A percentile compares a stretch with the other conserved stretches of the same genome.
These are phyloP conservation scores for Rhinatrema bivittatum DNA, from an alignment of 2,797 vertebrate species.

Conservation along the genomic window DNA sequence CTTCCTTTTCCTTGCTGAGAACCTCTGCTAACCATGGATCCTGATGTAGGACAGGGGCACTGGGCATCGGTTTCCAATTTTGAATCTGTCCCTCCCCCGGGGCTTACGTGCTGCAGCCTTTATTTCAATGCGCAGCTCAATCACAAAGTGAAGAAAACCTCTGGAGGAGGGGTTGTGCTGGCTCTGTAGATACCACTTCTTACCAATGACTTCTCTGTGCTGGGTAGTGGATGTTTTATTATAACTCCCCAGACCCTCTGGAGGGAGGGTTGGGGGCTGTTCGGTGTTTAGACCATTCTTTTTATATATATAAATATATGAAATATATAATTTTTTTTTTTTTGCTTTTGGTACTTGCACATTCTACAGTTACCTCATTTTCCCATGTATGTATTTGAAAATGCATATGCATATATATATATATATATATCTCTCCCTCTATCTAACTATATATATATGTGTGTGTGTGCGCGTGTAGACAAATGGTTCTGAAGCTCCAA, in stretches of 20 bases:
- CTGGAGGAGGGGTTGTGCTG: conserved; percentile 94
- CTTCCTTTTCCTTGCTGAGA: no score
- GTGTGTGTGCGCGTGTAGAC: no score
- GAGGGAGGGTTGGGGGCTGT: conserved; percentile 80
- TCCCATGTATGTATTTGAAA: conserved; percentile 99
- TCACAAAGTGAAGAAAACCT: conserved; percentile 41
- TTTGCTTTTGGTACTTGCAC: conserved; percentile 99
- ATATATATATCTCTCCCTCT: no score
- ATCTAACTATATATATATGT: no score
- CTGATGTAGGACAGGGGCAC: no score
- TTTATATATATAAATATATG: conserved; percentile 32
- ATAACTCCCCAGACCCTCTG: conserved; percentile 82
- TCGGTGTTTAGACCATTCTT: conserved; percentile 82
- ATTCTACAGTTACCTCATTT: conserved; percentile 99
- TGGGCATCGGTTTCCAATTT: no score
- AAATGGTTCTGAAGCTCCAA: conserved; percentile 98
- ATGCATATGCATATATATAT: conserved; percentile 95
- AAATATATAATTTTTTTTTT: conserved; percentile 54
- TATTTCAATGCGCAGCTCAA: conserved; percentile 87
- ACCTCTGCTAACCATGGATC: no score
- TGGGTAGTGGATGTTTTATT: conserved; percentile 97
- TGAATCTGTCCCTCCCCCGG: no score
- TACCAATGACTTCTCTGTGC: conserved; percentile 93
- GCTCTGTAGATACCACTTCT: conserved; percentile 91
- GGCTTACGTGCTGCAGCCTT: conserved; percentile 83